Base-by-base conservation (phyloP, 2,113 vertebrate genomes). In the Salvelinus fontinalis region DNA sequence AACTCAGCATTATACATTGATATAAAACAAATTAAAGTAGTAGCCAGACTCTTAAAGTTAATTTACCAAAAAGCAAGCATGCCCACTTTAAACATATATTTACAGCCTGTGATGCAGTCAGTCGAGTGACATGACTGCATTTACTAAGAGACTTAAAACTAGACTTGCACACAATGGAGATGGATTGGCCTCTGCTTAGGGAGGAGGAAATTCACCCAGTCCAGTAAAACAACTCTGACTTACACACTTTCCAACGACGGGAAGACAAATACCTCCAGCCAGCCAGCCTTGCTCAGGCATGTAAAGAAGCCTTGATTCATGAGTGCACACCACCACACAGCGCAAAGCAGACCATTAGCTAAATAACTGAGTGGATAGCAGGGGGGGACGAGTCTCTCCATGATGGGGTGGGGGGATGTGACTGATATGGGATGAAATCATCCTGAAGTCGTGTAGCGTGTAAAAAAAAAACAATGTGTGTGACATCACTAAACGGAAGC, bases 401-500 rank as follows among this genome's bases (percentile, higher is more conserved):
- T 18, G n/a, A 72, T 57, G 8, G n/a, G 20, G 20, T 4, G 49
- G 49, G 9, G 5, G 48, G 65, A 16, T 7, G 14, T 44, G 59
- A 48, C 27, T n/a, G 20, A 73, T 76, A 73, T 62, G 70, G 77
- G 69, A 72, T 29, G 82, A 85, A 80, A 83, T 84, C 77, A 83
- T 70, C 24, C 7, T 51, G 49, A 2, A n/a, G 71, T 39, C 69
- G 74, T 70, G 54, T 24, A 69, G 78, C 72, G 67, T 9, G 34
- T 7, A 39, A 39, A 39, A 39, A 6, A 6, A 2, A 39, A 2
- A n/a, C n/a, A 2, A 0, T 2, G 7, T 39, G 34, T 39, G 34
- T 9, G 34, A 39, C 34, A 9, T 39, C 34, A 39, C 34, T 39
- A 39, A 39, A 39, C 8, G 2, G 34, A 39, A 39, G 34, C 34